phyloP scores from a whole-genome alignment of 1,140 invertebrate genomes.

The Drosophila parvula region DNA sequence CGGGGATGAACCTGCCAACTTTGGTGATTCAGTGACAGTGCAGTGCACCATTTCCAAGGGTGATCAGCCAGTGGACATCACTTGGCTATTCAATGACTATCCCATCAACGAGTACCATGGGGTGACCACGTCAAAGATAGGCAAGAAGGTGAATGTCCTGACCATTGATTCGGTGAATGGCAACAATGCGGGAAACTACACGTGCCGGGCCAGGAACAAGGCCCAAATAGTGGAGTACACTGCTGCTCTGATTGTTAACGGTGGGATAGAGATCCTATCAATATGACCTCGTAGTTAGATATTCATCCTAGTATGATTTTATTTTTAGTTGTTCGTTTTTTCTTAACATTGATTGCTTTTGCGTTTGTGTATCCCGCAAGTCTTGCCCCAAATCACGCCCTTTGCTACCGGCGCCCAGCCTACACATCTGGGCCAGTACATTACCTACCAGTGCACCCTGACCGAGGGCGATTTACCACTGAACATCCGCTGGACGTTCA shows the following conservation, averaged over 20 bases:
- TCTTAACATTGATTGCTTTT: conserved; percentile 1
- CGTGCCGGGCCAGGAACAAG: conserved; percentile 90
- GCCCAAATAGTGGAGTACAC: conserved; percentile 89
- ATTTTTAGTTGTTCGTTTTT: conserved; percentile 28
- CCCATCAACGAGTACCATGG: conserved; percentile 87
- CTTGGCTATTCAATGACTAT: conserved; percentile 88
- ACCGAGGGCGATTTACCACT: conserved; percentile 93
- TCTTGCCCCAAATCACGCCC: conserved; percentile 87
- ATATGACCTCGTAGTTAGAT: conserved; percentile 22
- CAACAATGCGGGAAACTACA: conserved; percentile 90
- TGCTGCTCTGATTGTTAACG: conserved; percentile 90
- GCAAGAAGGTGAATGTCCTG: conserved; percentile 91
- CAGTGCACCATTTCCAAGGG: conserved; percentile 89
- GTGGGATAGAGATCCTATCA: conserved; percentile 85
- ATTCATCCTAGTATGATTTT: background rate
- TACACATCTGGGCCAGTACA: conserved; percentile 87
- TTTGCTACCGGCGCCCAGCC: conserved; percentile 87
- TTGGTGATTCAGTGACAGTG: conserved; percentile 88
- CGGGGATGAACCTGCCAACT: conserved; percentile 88
- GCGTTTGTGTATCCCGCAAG: conserved; percentile 76
- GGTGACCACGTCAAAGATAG: conserved; percentile 89
- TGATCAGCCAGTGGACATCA: conserved; percentile 88
- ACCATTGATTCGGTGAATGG: conserved; percentile 90
- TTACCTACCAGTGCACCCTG: conserved; percentile 87
- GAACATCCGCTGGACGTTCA: conserved; percentile 91